phyloP scores from a whole-genome alignment of 2,888 invertebrate genomes.

The Xylocampa areola region DNA sequence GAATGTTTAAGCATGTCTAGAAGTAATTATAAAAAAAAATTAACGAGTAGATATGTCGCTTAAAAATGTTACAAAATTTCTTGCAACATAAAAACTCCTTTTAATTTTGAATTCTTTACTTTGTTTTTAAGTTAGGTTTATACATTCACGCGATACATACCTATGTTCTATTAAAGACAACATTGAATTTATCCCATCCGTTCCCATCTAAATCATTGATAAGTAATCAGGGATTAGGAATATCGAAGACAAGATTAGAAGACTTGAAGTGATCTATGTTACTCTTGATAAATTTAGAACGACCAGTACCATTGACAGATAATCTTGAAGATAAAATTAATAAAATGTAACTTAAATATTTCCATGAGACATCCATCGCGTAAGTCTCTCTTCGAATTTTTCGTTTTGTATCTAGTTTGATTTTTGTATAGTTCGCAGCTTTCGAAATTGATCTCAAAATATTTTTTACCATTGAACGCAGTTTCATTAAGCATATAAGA shows the following conservation, averaged over 20 bases:
- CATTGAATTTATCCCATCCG: constrained; percentile 29
- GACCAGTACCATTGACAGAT: constrained; percentile 5
- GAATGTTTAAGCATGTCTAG: neutral
- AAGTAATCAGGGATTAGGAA: constrained; percentile 44
- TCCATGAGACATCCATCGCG: too few relatives aligned
- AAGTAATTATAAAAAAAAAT: too few relatives aligned
- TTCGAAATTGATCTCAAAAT: too few relatives aligned
- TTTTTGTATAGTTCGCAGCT: too few relatives aligned
- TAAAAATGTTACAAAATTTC: too few relatives aligned
- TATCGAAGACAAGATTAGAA: constrained; percentile 42
- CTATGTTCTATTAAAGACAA: constrained; percentile 21
- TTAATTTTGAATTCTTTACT: neutral
- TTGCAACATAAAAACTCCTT: too few relatives aligned
- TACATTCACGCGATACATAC: constrained; percentile 7
- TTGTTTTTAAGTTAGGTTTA: too few relatives aligned
- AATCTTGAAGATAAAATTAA: neutral
- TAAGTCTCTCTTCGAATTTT: too few relatives aligned
- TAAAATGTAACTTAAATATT: neutral
- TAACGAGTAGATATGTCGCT: too few relatives aligned
- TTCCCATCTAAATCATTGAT: constrained; percentile 45
- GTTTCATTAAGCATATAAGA: too few relatives aligned
- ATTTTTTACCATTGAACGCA: too few relatives aligned
- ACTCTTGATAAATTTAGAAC: constrained; percentile 9
- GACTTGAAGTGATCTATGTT: constrained; percentile 35
- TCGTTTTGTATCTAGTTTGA: too few relatives aligned